These are phyloP conservation scores for Pogonocichla stellata DNA, from an alignment of 2,113 vertebrate species.

Conservation along the genomic window DNA sequence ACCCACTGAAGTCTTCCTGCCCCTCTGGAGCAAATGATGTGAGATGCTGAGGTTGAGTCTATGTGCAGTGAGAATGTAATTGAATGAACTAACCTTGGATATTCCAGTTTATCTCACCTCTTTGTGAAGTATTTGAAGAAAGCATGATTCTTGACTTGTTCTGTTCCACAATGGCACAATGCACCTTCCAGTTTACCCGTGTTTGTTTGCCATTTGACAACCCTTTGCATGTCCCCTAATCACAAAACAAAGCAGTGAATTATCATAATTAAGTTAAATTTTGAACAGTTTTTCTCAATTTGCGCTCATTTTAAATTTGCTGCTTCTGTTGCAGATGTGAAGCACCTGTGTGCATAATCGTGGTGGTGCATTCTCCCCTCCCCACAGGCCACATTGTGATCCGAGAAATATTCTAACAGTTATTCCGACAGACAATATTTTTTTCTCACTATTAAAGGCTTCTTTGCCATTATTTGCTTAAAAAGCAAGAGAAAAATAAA, in stretches of 20 bases:
- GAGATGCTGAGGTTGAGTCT: not conserved
- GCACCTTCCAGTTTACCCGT: not conserved
- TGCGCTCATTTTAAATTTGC: not conserved
- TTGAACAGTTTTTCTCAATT: not conserved
- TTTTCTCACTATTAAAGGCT: not conserved
- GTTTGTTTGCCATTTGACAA: not conserved
- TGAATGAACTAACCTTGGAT: not conserved
- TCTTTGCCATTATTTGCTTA: not conserved
- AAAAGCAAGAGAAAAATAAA: not conserved
- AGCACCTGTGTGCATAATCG: not conserved
- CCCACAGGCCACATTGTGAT: not conserved
- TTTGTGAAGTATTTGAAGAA: not conserved
- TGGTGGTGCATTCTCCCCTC: not conserved
- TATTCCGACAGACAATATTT: not conserved
- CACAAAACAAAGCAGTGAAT: not conserved
- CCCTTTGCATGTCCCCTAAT: not conserved
- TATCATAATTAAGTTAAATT: not conserved
- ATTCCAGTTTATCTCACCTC: not conserved
- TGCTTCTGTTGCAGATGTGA: not conserved
- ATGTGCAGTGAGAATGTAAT: not conserved
- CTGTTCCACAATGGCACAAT: not conserved
- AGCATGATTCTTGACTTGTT: not conserved
- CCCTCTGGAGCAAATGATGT: not conserved
- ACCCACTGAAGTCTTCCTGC: not conserved
- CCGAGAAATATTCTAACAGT: not conserved